Base-by-base conservation (phyloP, 53 echinoderm and acorn worm species). In the Echinometra lucunter region DNA sequence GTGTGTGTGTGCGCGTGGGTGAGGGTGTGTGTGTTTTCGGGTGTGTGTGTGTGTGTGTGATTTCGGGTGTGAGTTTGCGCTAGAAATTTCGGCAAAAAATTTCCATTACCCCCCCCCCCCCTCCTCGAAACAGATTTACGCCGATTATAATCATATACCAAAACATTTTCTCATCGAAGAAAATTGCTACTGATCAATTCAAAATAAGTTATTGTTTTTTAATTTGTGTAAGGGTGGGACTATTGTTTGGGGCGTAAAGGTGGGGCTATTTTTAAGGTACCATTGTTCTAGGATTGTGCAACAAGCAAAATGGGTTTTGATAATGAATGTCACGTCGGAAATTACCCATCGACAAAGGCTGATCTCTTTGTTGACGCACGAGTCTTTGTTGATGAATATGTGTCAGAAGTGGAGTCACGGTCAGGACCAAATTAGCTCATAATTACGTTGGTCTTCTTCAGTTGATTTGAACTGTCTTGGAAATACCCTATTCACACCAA, bases 301-400 rank as follows among this genome's bases (percentile, higher is more conserved):
- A 81, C 2, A 42, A 19, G 5, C 25, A 81, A 35, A 74, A 69
- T 30, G 53, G 10, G 25, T 37, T 74, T 74, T 74, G 38, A n/a
- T n/a, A n/a, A 53, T 53, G 53, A 53, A 53, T 53, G 9, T 53
- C 5, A 53, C 53, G 23, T 81, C 81, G 45, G 81, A 81, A 81
- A 81, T 44, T 7, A 18, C 81, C 81, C 7, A 81, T 81, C 25
- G 45, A 25, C 23, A 40, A 74, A 44, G 81, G 42, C 42, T 44
- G 81, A 44, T 81, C 81, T 81, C 44, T 44, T 81, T 81, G 23
- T 44, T 81, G 23, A 35, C 35, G 72, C n/a, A 40, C 38, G 4
- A 17, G 44, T 44, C 81, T 81, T 81, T 42, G 44, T 81, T 40
- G 40, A 81, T 81, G 81, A 81, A 81, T 40, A 81, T 81, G 81